phyloP scores from a whole-genome alignment of 1,140 invertebrate species.

The Drosophila quadrilineata region DNA sequence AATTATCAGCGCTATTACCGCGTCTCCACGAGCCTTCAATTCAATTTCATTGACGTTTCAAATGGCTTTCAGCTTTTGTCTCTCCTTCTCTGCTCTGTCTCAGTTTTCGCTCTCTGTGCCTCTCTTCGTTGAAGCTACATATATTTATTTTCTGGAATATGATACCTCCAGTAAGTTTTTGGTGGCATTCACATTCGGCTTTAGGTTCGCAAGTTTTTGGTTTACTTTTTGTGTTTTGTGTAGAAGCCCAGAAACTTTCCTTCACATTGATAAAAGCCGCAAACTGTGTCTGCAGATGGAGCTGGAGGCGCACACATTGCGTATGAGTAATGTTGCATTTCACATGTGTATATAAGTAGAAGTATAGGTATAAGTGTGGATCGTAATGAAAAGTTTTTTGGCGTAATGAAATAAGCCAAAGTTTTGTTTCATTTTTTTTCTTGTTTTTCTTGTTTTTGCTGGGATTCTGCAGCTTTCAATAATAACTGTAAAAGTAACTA shows the following conservation, averaged over 20 bases:
- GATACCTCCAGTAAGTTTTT: slow-evolving; percentile 28
- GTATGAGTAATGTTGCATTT: slow-evolving; percentile 41
- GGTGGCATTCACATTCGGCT: not conserved
- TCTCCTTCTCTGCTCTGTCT: not conserved
- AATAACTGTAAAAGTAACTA: slow-evolving; percentile 78
- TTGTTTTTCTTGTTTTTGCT: too few relatives aligned
- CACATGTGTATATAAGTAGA: not conserved
- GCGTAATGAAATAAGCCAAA: slow-evolving; percentile 78
- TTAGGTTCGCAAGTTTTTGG: slow-evolving; percentile 27
- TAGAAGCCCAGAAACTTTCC: slow-evolving; percentile 27
- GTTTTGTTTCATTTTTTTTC: too few relatives aligned
- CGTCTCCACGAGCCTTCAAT: slow-evolving; percentile 30
- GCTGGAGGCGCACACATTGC: slow-evolving; percentile 5
- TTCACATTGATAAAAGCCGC: slow-evolving; percentile 39
- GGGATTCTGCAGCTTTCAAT: slow-evolving; percentile 74
- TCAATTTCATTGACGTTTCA: slow-evolving; percentile 48
- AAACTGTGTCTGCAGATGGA: not conserved
- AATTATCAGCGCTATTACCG: slow-evolving; percentile 46
- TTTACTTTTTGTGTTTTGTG: slow-evolving; percentile 41
- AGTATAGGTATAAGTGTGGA: not conserved
- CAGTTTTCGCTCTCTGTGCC: too few relatives aligned
- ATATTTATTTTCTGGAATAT: too few relatives aligned
- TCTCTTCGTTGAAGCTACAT: too few relatives aligned
- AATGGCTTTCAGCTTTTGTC: slow-evolving; percentile 23
- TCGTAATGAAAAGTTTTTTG: slow-evolving; percentile 74